A percentile compares a stretch with the other conserved stretches of the same genome.
Conservation (phyloP, 2,797 vertebrate species). For the Channa striata region DNA sequence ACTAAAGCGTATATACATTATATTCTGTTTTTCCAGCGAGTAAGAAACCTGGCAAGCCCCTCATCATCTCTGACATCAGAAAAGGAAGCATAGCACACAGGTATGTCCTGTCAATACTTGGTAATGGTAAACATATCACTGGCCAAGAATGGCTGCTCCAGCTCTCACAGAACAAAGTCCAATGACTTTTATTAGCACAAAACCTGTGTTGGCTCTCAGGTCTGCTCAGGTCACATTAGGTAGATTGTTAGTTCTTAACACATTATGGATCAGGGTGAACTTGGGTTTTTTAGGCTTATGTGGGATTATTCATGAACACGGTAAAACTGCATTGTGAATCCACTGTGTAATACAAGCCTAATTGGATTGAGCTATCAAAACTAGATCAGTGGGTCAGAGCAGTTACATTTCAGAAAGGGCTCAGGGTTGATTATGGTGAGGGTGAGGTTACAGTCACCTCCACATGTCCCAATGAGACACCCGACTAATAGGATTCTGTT, state of each 20-base stretch:
- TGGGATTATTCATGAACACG: constrained; percentile 41
- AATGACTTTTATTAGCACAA: background rate
- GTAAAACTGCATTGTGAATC: constrained; percentile 41
- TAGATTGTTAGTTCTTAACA: background rate
- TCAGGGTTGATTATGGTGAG: constrained; percentile 67
- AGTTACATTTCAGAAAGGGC: constrained; percentile 56
- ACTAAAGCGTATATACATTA: constrained; percentile 5
- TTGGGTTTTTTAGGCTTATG: constrained; percentile 12
- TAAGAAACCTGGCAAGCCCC: constrained; percentile 93
- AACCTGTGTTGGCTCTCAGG: background rate
- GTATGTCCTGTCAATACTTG: constrained; percentile 76
- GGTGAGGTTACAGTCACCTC: constrained; percentile 71
- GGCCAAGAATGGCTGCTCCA: background rate
- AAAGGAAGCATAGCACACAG: constrained; percentile 98
- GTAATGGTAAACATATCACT: background rate
- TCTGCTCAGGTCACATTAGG: background rate
- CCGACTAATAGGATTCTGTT: constrained; percentile 71
- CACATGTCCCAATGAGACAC: constrained; percentile 50
- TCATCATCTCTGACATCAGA: constrained; percentile 98
- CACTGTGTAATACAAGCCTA: constrained; percentile 57
- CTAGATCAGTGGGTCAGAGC: constrained; percentile 70
- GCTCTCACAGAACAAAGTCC: background rate
- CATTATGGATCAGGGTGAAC: constrained; percentile 10
- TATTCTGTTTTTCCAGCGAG: constrained; percentile 83
- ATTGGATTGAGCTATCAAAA: constrained; percentile 75